These are phyloP conservation scores for Rhagoletis pomonella DNA, from an alignment of 1,140 invertebrate genomes.

Conservation along the genomic window DNA sequence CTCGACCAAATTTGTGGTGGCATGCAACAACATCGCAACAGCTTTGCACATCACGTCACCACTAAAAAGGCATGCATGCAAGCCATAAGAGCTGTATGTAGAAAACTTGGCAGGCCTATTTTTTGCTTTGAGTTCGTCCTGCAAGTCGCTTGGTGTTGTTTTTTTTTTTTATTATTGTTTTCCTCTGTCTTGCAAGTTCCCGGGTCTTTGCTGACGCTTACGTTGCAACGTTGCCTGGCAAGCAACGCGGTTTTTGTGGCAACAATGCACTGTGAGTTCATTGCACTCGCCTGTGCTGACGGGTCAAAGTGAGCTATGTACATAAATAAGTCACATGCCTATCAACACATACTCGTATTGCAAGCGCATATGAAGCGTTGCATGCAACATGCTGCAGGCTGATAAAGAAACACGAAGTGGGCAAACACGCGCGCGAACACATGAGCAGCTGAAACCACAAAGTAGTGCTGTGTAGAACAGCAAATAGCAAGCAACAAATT, in stretches of 20 bases:
- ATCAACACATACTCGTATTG: background rate
- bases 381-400: conserved; percentile 26
- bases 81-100: background rate
- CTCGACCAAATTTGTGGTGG: conserved; percentile 34
- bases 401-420: background rate
- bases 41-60: background rate
- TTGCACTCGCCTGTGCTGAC: conserved; percentile 30
- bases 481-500: conserved; percentile 37
- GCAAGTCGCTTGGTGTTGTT: background rate
- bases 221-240: background rate
- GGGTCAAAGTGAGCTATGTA: background rate
- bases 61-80: background rate
- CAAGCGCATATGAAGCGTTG: background rate
- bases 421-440: background rate
- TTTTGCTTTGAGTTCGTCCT: background rate
- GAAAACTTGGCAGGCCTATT: conserved; percentile 45
- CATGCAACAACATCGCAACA: background rate
- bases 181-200: background rate
- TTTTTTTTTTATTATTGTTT: background rate
- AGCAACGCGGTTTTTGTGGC: conserved; percentile 16
- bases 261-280: background rate
- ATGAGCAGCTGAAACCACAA: background rate
- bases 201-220: background rate
- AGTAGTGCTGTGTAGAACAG: background rate
- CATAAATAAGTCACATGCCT: background rate